Evolutionary conservation across 2,888 invertebrate species (phyloP).

Genomic region (Drosophila quasianomalipes): DNA sequence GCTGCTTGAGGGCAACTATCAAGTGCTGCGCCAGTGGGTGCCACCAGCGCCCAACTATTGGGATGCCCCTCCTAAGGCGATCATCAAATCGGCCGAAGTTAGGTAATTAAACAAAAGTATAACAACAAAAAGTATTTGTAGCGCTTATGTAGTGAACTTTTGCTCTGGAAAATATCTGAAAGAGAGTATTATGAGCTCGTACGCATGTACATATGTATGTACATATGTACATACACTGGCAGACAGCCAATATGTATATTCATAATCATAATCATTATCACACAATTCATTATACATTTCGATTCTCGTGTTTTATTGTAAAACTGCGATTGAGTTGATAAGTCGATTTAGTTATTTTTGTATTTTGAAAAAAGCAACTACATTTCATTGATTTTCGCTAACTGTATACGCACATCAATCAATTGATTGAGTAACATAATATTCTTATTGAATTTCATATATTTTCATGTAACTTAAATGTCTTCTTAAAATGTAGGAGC

Average conservation of each 20-base stretch:
- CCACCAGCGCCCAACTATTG: constrained; percentile 85
- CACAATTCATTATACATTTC: neutral
- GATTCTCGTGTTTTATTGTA: neutral
- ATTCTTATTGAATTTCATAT: neutral
- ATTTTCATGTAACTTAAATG: neutral
- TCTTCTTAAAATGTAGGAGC: neutral
- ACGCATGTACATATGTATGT: neutral
- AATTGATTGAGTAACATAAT: neutral
- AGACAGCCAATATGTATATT: neutral
- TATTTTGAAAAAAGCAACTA: neutral
- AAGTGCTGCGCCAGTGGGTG: constrained; percentile 85
- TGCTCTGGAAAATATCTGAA: neutral
- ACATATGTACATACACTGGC: neutral
- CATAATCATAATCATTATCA: neutral
- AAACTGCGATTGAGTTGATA: neutral
- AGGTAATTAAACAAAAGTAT: constrained; percentile 73
- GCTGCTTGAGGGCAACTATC: constrained; percentile 85
- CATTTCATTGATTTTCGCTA: neutral
- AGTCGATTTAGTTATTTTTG: no score
- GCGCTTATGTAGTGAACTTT: neutral
- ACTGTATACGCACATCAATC: neutral
- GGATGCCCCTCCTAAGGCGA: constrained; percentile 85
- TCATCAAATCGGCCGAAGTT: constrained; percentile 85
- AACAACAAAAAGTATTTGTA: neutral
- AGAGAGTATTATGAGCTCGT: neutral